Conservation (phyloP, 2,113 vertebrate genomes). For the Maccullochella peelii region DNA sequence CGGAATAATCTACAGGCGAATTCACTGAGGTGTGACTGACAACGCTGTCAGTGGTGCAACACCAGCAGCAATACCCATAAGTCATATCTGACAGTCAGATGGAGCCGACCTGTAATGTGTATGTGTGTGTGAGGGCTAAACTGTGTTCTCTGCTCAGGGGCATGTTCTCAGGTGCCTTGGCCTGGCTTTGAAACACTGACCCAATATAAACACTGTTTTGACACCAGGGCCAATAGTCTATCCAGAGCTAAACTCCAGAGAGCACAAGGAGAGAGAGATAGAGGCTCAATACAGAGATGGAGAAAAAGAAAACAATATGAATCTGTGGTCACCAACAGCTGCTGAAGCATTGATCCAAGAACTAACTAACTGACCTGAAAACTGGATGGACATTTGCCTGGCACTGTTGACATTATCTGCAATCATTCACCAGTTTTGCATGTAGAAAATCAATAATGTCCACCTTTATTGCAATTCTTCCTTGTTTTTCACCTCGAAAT, state of each 20-base stretch:
- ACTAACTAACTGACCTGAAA: conserved; percentile 22
- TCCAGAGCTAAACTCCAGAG: conserved; percentile 1
- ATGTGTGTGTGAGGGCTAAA: conserved; percentile 21
- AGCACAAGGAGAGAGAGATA: not conserved
- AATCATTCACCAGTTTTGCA: not conserved
- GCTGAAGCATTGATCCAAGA: conserved; percentile 1
- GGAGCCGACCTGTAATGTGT: conserved; percentile 20
- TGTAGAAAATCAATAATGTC: not conserved
- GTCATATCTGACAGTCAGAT: conserved; percentile 61
- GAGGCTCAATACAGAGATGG: not conserved
- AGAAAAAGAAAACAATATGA: not conserved
- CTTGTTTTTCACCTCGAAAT: not conserved
- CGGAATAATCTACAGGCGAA: conserved; percentile 43
- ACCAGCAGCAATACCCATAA: conserved; percentile 49
- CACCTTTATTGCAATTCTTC: not conserved
- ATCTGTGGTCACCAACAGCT: not conserved
- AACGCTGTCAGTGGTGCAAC: conserved; percentile 51
- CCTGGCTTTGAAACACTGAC: conserved; percentile 48
- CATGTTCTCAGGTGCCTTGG: conserved; percentile 36
- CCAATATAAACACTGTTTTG: conserved; percentile 38
- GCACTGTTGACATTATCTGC: not conserved
- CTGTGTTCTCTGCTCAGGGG: conserved; percentile 25
- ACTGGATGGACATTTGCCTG: not conserved
- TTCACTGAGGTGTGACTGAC: conserved; percentile 64
- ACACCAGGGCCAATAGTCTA: conserved; percentile 19